These are phyloP conservation scores for Leucozona laternaria DNA, from an alignment of 2,888 invertebrate genomes.

Conservation along the genomic window DNA sequence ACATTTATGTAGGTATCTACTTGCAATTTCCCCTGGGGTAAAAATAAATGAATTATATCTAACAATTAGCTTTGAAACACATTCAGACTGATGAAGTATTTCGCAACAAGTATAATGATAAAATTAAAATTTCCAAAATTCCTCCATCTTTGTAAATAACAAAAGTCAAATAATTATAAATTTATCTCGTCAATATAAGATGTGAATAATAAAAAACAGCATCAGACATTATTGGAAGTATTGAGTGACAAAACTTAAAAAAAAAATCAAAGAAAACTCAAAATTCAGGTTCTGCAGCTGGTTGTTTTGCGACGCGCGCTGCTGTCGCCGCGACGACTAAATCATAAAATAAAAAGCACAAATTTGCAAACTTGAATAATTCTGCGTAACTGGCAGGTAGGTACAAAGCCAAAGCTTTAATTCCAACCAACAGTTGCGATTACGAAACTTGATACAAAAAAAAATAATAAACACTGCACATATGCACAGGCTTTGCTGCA, in stretches of 20 bases:
- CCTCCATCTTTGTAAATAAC: background rate
- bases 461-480: background rate
- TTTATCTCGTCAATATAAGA: too few relatives aligned
- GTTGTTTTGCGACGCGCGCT: background rate
- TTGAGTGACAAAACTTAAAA: conserved; percentile 26
- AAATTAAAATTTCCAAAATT: background rate
- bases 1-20: too few relatives aligned
- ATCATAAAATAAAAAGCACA: conserved; percentile 10
- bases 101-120: too few relatives aligned
- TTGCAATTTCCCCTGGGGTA: too few relatives aligned
- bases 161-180: background rate
- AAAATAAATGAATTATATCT: too few relatives aligned
- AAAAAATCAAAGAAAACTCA: conserved; percentile 37
- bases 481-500: background rate
- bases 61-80: too few relatives aligned
- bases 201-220: background rate
- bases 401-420: conserved; percentile 29
- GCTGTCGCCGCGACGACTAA: too few relatives aligned
- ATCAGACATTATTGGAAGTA: conserved; percentile 16
- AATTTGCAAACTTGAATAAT: conserved; percentile 46
- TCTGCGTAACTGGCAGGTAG: conserved; percentile 9
- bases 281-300: conserved; percentile 65
- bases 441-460: conserved; percentile 7
- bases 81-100: too few relatives aligned
- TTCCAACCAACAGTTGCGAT: background rate